Conservation (phyloP, 2,888 invertebrate genomes). For the Morpho deidamia region DNA sequence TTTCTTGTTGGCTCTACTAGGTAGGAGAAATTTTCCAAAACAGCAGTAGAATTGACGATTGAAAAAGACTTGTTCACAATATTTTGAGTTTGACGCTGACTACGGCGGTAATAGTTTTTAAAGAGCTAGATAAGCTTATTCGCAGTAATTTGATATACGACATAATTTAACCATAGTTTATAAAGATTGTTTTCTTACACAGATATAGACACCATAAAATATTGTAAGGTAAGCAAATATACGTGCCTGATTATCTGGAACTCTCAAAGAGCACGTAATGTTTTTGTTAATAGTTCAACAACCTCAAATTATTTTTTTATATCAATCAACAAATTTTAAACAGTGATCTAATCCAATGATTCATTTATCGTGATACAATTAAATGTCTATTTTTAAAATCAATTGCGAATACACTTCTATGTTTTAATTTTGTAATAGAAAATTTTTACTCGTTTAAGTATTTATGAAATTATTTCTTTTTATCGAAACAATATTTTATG, state of each 20-base stretch:
- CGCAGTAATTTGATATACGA: conserved; percentile 8
- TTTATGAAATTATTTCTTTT: too few species aligned
- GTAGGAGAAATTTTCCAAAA: too few species aligned
- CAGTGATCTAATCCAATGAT: conserved; percentile 33
- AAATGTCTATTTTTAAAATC: background rate
- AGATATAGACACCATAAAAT: background rate
- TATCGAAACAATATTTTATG: too few species aligned
- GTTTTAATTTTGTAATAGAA: background rate
- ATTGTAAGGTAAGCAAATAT: background rate
- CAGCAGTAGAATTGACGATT: too few species aligned
- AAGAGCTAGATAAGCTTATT: too few species aligned
- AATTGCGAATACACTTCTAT: background rate
- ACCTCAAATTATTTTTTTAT: conserved; percentile 16
- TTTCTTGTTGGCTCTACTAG: too few species aligned
- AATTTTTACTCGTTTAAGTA: too few species aligned
- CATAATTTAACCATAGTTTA: background rate
- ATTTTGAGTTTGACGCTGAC: too few species aligned
- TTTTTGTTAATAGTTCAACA: conserved; percentile 24
- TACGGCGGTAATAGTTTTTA: too few species aligned
- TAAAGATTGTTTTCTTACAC: too few species aligned
- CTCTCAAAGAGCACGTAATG: conserved; percentile 20
- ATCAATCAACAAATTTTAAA: conserved; percentile 23
- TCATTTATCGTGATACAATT: conserved; percentile 18
- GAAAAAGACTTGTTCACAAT: too few species aligned
- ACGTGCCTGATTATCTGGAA: background rate